A percentile compares a stretch with the other conserved stretches of the same genome.
These are phyloP conservation scores for Dasypus novemcinctus DNA, from an alignment of 2,113 vertebrate species.

Conservation along the genomic window DNA sequence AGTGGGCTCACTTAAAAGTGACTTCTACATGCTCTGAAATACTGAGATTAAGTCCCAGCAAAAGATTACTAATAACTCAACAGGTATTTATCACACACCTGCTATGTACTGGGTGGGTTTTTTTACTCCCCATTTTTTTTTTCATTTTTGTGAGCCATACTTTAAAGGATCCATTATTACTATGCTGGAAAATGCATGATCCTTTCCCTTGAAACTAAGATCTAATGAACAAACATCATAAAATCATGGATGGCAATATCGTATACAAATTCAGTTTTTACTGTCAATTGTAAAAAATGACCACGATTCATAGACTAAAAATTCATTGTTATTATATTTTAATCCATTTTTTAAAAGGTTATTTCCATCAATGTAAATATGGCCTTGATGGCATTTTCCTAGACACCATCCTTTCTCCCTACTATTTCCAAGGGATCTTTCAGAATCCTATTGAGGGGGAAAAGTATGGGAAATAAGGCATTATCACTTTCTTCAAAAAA, in stretches of 20 bases:
- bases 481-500: constrained; percentile 15
- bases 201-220: constrained; percentile 6
- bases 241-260: not conserved
- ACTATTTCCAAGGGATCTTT: constrained; percentile 15
- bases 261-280: not conserved
- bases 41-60: constrained; percentile 6
- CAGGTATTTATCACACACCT: not conserved
- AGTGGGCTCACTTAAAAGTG: not conserved
- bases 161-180: not conserved
- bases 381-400: not conserved
- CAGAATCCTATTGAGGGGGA: not conserved
- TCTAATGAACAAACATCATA: not conserved
- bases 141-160: constrained; percentile 11
- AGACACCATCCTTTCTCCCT: not conserved
- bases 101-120: not conserved
- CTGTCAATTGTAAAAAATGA: constrained; percentile 24
- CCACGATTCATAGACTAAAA: constrained; percentile 29
- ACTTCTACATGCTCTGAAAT: not conserved
- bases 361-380: constrained; percentile 12
- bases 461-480: not conserved
- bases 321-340: constrained; percentile 5
- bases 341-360: constrained; percentile 36
- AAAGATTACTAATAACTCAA: not conserved
- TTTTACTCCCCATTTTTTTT: not conserved
- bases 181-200: not conserved